These are phyloP conservation scores for Thalassophryne amazonica DNA, from an alignment of 2,797 vertebrate genomes.

Conservation along the genomic window DNA sequence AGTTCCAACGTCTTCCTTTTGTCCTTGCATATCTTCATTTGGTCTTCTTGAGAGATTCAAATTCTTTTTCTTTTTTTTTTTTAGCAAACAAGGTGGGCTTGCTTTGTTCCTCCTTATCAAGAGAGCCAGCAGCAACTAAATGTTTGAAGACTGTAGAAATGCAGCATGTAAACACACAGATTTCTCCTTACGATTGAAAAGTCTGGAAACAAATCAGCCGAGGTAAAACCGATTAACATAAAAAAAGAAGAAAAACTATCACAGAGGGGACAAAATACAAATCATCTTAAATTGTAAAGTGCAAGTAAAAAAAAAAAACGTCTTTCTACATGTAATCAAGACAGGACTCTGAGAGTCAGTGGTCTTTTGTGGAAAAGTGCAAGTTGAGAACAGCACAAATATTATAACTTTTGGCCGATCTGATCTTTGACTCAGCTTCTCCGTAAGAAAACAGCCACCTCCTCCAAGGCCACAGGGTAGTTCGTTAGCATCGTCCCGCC, in stretches of 20 bases:
- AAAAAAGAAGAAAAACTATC: slow-evolving; percentile 34
- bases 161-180: slow-evolving; percentile 73
- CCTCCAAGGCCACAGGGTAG: slow-evolving; percentile 80
- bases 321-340: slow-evolving; percentile 62
- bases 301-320: slow-evolving; percentile 79
- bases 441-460: slow-evolving; percentile 83
- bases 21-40: slow-evolving; percentile 68
- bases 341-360: slow-evolving; percentile 66
- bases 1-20: slow-evolving; percentile 31
- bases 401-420: slow-evolving; percentile 26
- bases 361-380: slow-evolving; percentile 84
- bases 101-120: slow-evolving; percentile 66
- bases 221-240: slow-evolving; percentile 67
- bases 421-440: slow-evolving; percentile 54
- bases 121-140: slow-evolving; percentile 60
- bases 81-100: slow-evolving; percentile 58
- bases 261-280: slow-evolving; percentile 54
- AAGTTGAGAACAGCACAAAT: slow-evolving; percentile 76
- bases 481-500: slow-evolving; percentile 84
- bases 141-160: slow-evolving; percentile 73
- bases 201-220: slow-evolving; percentile 64
- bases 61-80: slow-evolving; percentile 38
- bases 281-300: slow-evolving; percentile 77
- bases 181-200: slow-evolving; percentile 46
- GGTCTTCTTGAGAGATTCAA: slow-evolving; percentile 76